Evolutionary conservation across 2,888 invertebrate species (phyloP).

Genomic region (Pheosia tremula): DNA sequence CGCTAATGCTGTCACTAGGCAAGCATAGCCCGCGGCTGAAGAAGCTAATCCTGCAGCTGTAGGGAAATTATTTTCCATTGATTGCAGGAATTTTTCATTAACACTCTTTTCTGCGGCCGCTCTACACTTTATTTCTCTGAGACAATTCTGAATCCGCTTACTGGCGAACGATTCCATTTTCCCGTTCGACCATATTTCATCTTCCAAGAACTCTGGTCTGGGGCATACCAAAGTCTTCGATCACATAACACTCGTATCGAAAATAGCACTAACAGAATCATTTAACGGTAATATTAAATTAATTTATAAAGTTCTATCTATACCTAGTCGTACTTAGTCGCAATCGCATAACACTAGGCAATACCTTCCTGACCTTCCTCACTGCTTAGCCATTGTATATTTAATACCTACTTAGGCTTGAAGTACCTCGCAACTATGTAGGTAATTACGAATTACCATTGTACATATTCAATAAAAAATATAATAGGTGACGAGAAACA

Average conservation of each 20-base stretch:
- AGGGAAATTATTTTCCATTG: conserved; percentile 98
- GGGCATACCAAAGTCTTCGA: conserved; percentile 95
- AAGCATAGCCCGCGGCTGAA: conserved; percentile 99
- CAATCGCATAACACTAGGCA: too few species aligned
- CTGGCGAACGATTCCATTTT: conserved; percentile 90
- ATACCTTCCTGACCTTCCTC: neutral
- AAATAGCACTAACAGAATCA: conserved; percentile 97
- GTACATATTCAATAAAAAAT: neutral
- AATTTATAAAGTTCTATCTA: too few species aligned
- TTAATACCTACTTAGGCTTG: too few species aligned
- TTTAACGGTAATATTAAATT: conserved; percentile 97
- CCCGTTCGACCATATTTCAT: conserved; percentile 96
- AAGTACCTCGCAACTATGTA: neutral
- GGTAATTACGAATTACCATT: neutral
- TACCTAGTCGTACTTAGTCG: too few species aligned
- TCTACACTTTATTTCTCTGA: conserved; percentile 77
- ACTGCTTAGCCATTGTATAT: neutral
- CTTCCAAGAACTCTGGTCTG: conserved; percentile 88
- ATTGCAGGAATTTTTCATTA: conserved; percentile 79
- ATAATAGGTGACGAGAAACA: conserved; percentile 12
- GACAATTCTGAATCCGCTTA: conserved; percentile 90
- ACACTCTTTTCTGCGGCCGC: conserved; percentile 68
- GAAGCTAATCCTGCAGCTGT: conserved; percentile 99
- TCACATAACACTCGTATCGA: conserved; percentile 93
- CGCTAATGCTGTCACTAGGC: conserved; percentile 92